A percentile compares a stretch with the other conserved stretches of the same genome.
Conservation (phyloP, 1,140 invertebrate genomes). For the Thaumatotibia leucotreta region DNA sequence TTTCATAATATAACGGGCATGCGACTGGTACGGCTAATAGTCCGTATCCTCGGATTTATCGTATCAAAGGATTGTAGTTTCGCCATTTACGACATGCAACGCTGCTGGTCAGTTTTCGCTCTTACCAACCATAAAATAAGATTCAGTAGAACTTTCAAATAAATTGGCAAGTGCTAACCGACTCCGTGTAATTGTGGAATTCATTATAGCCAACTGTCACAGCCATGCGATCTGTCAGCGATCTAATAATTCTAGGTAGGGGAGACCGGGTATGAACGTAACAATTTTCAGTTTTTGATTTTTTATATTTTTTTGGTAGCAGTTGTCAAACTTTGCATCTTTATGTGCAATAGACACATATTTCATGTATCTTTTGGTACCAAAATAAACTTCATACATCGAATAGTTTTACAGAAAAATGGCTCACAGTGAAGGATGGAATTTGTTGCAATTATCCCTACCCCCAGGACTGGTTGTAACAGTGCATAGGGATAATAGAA, state of each 20-base stretch:
- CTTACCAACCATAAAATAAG: not conserved
- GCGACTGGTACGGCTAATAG: conserved; percentile 13
- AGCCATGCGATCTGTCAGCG: conserved; percentile 23
- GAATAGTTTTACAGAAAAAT: too few species aligned
- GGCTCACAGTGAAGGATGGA: too few species aligned
- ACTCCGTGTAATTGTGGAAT: conserved; percentile 29
- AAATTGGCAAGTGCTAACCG: conserved; percentile 7
- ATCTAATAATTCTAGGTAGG: not conserved
- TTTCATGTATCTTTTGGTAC: too few species aligned
- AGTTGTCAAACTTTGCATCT: too few species aligned
- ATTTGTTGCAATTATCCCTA: too few species aligned
- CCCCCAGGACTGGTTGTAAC: too few species aligned
- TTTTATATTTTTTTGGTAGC: too few species aligned
- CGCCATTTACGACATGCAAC: not conserved
- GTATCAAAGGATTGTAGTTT: conserved; percentile 10
- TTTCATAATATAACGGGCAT: conserved; percentile 7
- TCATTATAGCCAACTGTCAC: conserved; percentile 25
- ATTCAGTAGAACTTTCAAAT: not conserved
- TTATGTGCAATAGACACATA: too few species aligned
- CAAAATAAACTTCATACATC: too few species aligned
- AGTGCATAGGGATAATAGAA: too few species aligned
- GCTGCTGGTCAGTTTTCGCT: not conserved
- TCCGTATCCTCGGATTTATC: conserved; percentile 11
- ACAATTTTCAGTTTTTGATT: too few species aligned
- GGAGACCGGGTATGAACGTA: too few species aligned